phyloP scores from a whole-genome alignment of 2,888 invertebrate species.

The Ischnura elegans region DNA sequence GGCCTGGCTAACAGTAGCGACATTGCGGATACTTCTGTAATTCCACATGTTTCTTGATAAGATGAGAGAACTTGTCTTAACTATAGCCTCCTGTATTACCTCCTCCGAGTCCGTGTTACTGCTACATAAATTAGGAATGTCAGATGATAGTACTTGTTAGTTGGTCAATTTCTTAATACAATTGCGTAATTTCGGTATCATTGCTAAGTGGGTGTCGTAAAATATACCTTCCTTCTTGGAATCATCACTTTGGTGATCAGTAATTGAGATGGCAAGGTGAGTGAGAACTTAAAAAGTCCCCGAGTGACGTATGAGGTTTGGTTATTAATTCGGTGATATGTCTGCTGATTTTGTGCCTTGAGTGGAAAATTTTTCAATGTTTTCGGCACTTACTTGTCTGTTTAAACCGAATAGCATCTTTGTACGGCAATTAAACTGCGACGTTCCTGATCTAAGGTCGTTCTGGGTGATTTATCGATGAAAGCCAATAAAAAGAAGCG shows the following conservation, averaged over 20 bases:
- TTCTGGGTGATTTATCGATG: too few species aligned
- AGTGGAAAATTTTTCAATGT: background rate
- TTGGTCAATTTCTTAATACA: background rate
- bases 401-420: background rate
- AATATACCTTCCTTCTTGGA: background rate
- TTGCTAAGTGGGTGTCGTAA: background rate
- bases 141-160: background rate
- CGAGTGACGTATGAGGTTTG: conserved; percentile 45
- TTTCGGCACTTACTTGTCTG: background rate
- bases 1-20: background rate
- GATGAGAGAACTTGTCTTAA: background rate
- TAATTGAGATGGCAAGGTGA: conserved; percentile 47
- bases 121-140: background rate
- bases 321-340: background rate
- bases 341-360: background rate
- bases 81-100: background rate
- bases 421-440: too few species aligned
- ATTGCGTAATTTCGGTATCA: background rate
- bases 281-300: background rate
- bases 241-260: background rate
- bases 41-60: background rate
- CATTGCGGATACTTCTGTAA: background rate
- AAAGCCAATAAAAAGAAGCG: too few species aligned
- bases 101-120: background rate
- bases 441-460: too few species aligned